Evolutionary conservation across 2,797 vertebrate species (phyloP), one percentile per base, ranked within the genome.

Genomic region (Catharus ustulatus): DNA sequence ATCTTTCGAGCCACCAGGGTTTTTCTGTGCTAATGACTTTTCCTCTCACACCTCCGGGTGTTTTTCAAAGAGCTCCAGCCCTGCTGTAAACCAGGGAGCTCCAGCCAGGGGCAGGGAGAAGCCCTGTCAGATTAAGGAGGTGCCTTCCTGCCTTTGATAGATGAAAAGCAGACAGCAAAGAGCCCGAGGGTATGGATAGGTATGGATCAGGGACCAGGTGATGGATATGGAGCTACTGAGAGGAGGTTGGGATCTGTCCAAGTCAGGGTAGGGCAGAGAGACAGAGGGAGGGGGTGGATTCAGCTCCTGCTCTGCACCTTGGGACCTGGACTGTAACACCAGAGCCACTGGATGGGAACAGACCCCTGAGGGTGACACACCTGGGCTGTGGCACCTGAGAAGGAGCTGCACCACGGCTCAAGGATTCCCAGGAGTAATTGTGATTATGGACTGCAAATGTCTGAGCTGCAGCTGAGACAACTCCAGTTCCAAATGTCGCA

Each of bases 21-120:
- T 93, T 96, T 90, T 73, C 69, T 57, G 87, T 17, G 34, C 80
- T 93, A 93, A 92, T 81, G 76, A 85, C 79, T 85, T 94, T 49
- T 95, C 78, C 58, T 96, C 75, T 92, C 66, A 45, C 76, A 90
- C 67, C 73, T 78, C 48, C 9, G 30, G 18, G 46, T 58, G 40
- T 18, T 95, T 88, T 83, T 54, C 68, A 62, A 79, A 82, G 79
- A 75, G 49, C 79, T 85, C 24, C 48, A 76, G 63, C 32, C 64
- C 43, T 89, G 36, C 82, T 49, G 40, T 49, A 81, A 69, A 40
- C 27, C 73, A 51, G 87, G 68, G 54, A 91, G 84, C 82, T 77
- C 49, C 82, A 75, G 57, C 10, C 64, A 27, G 73, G 42, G 64
- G 64, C 48, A 54, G 23, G 62, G 58, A 87, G 68, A 91, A 91